Percentiles rank a stretch among this genome's conserved stretches.
Conservation (phyloP, 2,113 vertebrate species). For the Pimephales promelas region DNA sequence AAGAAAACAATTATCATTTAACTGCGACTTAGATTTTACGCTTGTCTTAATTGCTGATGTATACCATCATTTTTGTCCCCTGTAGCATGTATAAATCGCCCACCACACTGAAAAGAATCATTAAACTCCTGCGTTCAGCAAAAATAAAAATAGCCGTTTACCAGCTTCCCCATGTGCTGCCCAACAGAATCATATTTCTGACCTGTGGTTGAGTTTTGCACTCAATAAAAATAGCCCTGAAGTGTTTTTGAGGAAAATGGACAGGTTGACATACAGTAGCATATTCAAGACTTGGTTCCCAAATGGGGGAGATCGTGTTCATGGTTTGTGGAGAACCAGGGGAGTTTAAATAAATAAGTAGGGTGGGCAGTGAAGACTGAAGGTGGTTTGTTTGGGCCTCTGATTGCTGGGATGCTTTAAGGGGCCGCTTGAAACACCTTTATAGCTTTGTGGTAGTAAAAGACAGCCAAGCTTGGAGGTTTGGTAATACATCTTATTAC, state of each 20-base stretch:
- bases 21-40: not conserved
- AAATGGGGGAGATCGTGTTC: constrained; percentile 58
- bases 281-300: constrained; percentile 71
- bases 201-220: constrained; percentile 56
- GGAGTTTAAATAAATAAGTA: constrained; percentile 49
- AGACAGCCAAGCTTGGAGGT: constrained; percentile 47
- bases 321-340: constrained; percentile 59
- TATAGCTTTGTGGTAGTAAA: constrained; percentile 54
- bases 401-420: constrained; percentile 35
- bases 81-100: not conserved
- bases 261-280: constrained; percentile 66
- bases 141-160: constrained; percentile 17
- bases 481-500: not conserved
- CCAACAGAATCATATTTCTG: constrained; percentile 9
- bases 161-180: constrained; percentile 4
- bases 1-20: not conserved
- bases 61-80: not conserved
- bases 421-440: constrained; percentile 27
- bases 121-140: not conserved
- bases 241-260: constrained; percentile 61
- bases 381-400: constrained; percentile 49
- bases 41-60: not conserved
- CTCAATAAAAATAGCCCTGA: constrained; percentile 46
- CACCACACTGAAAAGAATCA: not conserved
- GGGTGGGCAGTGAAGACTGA: constrained; percentile 45